Base-by-base conservation (phyloP, 37 sponge, comb jelly and placozoan genomes). In the Eunapius fragilis region DNA sequence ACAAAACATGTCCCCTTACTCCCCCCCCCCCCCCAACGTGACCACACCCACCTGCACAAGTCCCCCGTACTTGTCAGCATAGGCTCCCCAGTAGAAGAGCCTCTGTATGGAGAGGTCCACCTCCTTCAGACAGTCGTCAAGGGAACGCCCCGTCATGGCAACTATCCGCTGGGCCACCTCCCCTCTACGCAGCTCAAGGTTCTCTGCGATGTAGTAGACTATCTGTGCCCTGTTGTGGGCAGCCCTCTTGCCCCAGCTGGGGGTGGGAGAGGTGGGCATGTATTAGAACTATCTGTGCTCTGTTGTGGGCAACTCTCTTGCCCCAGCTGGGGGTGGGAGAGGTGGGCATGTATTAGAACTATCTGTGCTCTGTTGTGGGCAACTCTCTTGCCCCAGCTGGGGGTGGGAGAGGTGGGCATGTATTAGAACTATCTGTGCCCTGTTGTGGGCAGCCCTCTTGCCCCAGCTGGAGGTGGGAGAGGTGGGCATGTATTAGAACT, bases 141-240 rank as follows among this genome's bases (percentile, higher is more conserved):
- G 49, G 31, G 77, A 22, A 32, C 84, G 33, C 70, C 98, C 92
- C 14, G 92, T 95, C 96, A 97, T 95, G 80, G 68, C 86, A 28
- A 75, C 41, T 22, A 96, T 94, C 45, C 95, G 70, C 77, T 74
- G 68, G 17, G 94, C 97, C 9, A 98, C 88, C 71, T 98, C 99
- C 17, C 74, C 82, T 33, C 86, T 82, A 27, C 99, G 85, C 19
- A 92, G 90, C 78, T 96, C 96, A 79, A 98, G 75, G 92, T 98
- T 98, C 85, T 98, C 99, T 2, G 99, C 99, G 23, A 98, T 84
- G 85, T 95, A 98, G 90, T 98, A 98, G 69, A 96, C 96, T 34
- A 98, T 98, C 80, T 98, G 99, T 27, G 99, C 98, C 31, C 99
- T 72, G 86, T 98, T 98, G 94, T 95, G 98, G 12, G 97, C 97